Conservation (phyloP, 2,113 vertebrate genomes). For the Psilopsiagon aurifrons region DNA sequence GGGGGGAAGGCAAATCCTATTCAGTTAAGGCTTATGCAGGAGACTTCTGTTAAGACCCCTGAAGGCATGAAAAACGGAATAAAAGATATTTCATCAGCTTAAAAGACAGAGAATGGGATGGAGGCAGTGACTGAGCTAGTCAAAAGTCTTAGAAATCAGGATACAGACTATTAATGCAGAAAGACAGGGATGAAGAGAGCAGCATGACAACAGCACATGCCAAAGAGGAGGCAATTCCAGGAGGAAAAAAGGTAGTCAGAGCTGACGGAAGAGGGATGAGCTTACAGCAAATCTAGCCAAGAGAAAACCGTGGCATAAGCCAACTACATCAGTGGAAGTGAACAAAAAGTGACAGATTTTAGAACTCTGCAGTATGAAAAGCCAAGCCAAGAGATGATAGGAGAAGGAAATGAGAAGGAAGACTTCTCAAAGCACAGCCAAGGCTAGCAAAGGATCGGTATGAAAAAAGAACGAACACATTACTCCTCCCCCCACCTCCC, state of each 20-base stretch:
- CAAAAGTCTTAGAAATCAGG: neutral
- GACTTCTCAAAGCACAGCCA: neutral
- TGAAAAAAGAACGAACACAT: neutral
- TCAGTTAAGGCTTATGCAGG: neutral
- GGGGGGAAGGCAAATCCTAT: neutral
- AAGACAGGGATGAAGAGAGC: neutral
- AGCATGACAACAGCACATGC: neutral
- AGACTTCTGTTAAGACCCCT: neutral
- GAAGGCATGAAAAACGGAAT: neutral
- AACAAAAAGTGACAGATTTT: slow-evolving; percentile 32
- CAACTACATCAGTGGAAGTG: neutral
- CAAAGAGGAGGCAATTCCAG: neutral
- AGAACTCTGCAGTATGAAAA: neutral
- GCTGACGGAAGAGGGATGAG: slow-evolving; percentile 21
- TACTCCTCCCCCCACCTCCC: neutral
- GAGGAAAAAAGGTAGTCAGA: neutral
- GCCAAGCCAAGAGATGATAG: neutral
- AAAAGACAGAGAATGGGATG: neutral
- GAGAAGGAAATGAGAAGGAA: neutral
- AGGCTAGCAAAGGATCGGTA: neutral
- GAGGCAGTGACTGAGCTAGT: neutral
- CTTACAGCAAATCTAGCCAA: slow-evolving; percentile 24
- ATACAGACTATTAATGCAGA: neutral
- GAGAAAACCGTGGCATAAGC: slow-evolving; percentile 21
- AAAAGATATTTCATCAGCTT: neutral